Base-by-base conservation (phyloP, 2,888 invertebrate genomes). In the Dendrolimus pini region DNA sequence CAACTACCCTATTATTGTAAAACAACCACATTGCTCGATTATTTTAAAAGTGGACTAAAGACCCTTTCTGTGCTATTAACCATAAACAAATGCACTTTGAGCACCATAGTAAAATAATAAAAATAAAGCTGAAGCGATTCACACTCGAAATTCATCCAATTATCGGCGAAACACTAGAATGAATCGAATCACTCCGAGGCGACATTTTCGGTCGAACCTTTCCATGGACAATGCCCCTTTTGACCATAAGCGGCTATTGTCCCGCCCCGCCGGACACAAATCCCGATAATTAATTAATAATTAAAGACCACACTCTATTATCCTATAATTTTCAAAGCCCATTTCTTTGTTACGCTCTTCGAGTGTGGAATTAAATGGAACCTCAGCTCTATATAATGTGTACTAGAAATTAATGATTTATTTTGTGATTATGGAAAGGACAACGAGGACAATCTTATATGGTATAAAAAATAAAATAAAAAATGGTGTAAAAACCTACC, bases 241-340 rank as follows among this genome's bases (percentile, higher is more conserved):
- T 54, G 54, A 41, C 56, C 54, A 55, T 55, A 54, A 52, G 56
- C 60, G 54, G 56, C 60, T 59, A 61, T 64, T 64, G 61, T 61
- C 57, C 62, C 59, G 56, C 30, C 59, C 64, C 64, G 65, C 47
- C 56, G 56, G 58, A 60, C 63, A 65, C 65, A 61, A 60, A 61
- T 65, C 60, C 63, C 60, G 59, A 64, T 65, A 67, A 67, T 67
- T 65, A 67, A 67, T 67, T 65, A 67, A 62, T 62, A 65, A 65
- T 67, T 64, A 65, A 62, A 60, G 52, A 41, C 59, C 57, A 54
- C 61, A 60, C 59, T 62, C 60, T 60, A 61, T 62, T 60, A 62
- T 62, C 61, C 60, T 60, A 61, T 61, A 62, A 62, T 62, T 62
- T 63, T 60, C 64, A 58, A 61, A 64, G 62, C 60, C 63, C 61